Percentiles rank a stretch among this genome's conserved stretches.
Evolutionary conservation across 2,888 invertebrate species (phyloP).

Genomic region (Tinea trinotella): DNA sequence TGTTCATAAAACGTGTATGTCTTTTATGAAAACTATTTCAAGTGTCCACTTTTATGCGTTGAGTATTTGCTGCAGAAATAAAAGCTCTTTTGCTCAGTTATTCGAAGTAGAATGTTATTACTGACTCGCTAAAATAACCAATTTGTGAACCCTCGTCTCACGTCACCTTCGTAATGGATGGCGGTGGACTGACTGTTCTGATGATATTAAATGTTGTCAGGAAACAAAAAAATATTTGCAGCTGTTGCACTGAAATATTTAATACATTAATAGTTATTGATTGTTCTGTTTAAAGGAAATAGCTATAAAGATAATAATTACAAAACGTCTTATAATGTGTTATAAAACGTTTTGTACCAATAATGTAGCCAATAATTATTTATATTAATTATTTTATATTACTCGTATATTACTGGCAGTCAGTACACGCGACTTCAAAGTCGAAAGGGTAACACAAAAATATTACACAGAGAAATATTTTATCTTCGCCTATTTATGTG

Average conservation of each 20-base stretch:
- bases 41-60: background rate
- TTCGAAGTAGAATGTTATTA: constrained; percentile 28
- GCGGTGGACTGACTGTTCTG: constrained; percentile 29
- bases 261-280: too few relatives aligned
- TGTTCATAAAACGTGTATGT: background rate
- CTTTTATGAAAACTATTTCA: background rate
- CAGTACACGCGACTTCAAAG: too few relatives aligned
- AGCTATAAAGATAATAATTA: too few relatives aligned
- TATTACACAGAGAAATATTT: too few relatives aligned
- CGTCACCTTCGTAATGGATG: constrained; percentile 42
- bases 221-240: background rate
- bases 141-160: constrained; percentile 44
- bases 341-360: too few relatives aligned
- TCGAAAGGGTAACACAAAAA: too few relatives aligned
- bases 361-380: too few relatives aligned
- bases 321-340: too few relatives aligned
- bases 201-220: constrained; percentile 28
- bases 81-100: constrained; percentile 24
- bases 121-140: constrained; percentile 37
- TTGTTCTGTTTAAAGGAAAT: too few relatives aligned
- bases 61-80: constrained; percentile 16
- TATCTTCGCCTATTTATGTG: too few relatives aligned
- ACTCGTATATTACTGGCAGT: too few relatives aligned
- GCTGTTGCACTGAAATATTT: background rate
- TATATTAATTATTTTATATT: too few relatives aligned